These are phyloP conservation scores for Plodia interpunctella DNA, from an alignment of 1,140 invertebrate species.

Conservation along the genomic window DNA sequence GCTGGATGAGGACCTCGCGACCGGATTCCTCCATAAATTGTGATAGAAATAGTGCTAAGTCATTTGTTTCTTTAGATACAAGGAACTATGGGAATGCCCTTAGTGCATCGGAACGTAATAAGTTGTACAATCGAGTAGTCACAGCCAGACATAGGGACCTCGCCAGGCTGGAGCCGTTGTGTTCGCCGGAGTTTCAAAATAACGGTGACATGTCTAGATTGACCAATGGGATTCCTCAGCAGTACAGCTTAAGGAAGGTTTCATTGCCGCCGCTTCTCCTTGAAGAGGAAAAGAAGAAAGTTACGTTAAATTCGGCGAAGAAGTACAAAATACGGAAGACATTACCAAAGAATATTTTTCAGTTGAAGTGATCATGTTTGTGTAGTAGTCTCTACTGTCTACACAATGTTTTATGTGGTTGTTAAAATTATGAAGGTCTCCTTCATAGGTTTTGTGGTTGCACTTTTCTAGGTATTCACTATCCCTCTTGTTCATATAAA, in stretches of 20 bases:
- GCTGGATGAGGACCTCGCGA: slow-evolving; percentile 60
- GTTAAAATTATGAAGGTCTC: no score
- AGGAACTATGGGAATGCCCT: slow-evolving; percentile 44
- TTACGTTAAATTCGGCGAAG: slow-evolving; percentile 43
- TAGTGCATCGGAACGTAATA: slow-evolving; percentile 43
- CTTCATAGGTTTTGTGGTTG: no score
- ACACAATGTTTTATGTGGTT: no score
- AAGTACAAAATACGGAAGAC: slow-evolving; percentile 38
- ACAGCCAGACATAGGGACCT: slow-evolving; percentile 57
- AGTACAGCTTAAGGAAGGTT: slow-evolving; percentile 60
- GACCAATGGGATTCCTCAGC: slow-evolving; percentile 29
- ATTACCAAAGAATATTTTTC: slow-evolving; percentile 20
- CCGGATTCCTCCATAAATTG: slow-evolving; percentile 59
- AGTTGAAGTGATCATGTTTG: neutral
- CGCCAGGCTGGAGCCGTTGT: slow-evolving; percentile 50
- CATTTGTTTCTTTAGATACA: slow-evolving; percentile 60
- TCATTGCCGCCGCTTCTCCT: slow-evolving; percentile 66
- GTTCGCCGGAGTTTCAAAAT: slow-evolving; percentile 43
- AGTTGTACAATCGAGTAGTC: slow-evolving; percentile 45
- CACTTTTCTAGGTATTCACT: no score
- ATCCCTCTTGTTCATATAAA: no score
- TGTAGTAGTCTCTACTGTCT: neutral
- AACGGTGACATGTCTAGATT: slow-evolving; percentile 33
- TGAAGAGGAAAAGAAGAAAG: slow-evolving; percentile 59
- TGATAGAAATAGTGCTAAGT: slow-evolving; percentile 67